A percentile compares a stretch with the other conserved stretches of the same genome.
Evolutionary conservation across 2,797 vertebrate species (phyloP).

Genomic region (Tangara arthus): DNA sequence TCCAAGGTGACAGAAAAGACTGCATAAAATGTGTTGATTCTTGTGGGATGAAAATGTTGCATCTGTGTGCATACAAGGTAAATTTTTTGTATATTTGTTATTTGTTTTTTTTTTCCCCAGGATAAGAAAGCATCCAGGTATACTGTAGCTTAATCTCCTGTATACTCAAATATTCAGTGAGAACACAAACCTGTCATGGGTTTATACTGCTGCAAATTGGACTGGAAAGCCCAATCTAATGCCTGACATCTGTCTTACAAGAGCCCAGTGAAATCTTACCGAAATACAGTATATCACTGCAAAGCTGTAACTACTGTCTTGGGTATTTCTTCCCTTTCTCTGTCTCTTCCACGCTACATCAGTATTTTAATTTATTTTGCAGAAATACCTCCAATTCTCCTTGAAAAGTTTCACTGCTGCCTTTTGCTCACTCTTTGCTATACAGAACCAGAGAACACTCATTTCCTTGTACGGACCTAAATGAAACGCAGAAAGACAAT

Average conservation of each 20-base stretch:
- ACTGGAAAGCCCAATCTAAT: not conserved
- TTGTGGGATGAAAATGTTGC: not conserved
- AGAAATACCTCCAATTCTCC: not conserved
- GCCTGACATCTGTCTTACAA: constrained; percentile 15
- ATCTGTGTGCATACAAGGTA: not conserved
- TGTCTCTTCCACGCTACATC: not conserved
- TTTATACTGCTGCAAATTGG: not conserved
- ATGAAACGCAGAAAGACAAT: not conserved
- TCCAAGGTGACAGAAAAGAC: not conserved
- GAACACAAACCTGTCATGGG: not conserved
- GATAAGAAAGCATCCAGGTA: not conserved
- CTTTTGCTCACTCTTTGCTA: not conserved
- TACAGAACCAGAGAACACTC: not conserved
- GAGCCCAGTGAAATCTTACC: not conserved
- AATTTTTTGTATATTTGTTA: not conserved
- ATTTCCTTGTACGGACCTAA: not conserved
- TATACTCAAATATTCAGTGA: not conserved
- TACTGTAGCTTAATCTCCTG: not conserved
- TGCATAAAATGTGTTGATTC: not conserved
- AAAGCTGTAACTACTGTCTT: constrained; percentile 8
- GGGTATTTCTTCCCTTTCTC: not conserved
- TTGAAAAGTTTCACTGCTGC: not conserved
- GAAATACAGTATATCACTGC: not conserved
- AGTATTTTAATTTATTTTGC: constrained; percentile 31
- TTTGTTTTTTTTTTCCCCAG: not conserved